Evolutionary conservation across 2,888 invertebrate genomes (phyloP).

Genomic region (Eupeodes luniger): DNA sequence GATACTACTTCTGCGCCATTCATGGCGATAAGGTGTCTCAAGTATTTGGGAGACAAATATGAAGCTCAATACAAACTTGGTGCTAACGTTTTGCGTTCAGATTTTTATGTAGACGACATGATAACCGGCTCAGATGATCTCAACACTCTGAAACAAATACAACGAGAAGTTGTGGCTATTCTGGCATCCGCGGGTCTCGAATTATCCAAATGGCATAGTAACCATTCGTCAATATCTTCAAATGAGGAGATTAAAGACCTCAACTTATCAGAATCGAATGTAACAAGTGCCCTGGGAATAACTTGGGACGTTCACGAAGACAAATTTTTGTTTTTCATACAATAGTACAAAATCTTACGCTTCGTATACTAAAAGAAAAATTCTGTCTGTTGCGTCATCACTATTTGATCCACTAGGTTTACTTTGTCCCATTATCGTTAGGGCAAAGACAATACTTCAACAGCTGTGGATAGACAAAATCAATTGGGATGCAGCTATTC

Average conservation of each 20-base stretch:
- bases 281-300: too few species aligned
- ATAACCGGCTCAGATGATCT: slow-evolving; percentile 10
- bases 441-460: slow-evolving; percentile 68
- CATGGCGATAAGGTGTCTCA: slow-evolving; percentile 46
- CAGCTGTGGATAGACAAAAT: slow-evolving; percentile 62
- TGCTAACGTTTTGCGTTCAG: neutral
- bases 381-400: slow-evolving; percentile 28
- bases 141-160: neutral
- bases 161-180: neutral
- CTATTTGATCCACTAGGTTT: slow-evolving; percentile 63
- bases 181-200: too few species aligned
- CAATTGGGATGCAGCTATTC: slow-evolving; percentile 45
- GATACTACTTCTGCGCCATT: slow-evolving; percentile 68
- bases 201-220: too few species aligned
- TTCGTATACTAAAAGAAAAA: slow-evolving; percentile 7
- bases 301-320: neutral
- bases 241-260: too few species aligned
- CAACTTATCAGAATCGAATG: too few species aligned
- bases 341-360: neutral
- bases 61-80: slow-evolving; percentile 49
- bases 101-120: slow-evolving; percentile 27
- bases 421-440: slow-evolving; percentile 57
- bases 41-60: slow-evolving; percentile 67
- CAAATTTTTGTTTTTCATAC: slow-evolving; percentile 11
- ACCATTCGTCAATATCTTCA: too few species aligned